Base-by-base conservation (phyloP, 1,140 invertebrate species). In the Globodera rostochiensis region DNA sequence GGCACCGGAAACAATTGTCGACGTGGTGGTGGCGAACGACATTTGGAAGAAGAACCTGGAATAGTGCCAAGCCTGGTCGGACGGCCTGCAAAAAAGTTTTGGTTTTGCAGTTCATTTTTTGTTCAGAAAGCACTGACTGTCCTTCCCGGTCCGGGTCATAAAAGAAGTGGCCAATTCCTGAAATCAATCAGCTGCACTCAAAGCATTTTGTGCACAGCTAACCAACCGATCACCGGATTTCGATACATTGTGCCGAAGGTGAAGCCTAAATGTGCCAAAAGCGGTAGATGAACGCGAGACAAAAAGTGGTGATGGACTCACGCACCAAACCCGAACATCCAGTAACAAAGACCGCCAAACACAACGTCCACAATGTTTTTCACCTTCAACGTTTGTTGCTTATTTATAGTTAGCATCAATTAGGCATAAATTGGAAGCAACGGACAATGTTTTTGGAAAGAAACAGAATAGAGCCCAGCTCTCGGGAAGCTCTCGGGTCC, bases 341-440 rank as follows among this genome's bases (percentile, higher is more conserved):
- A 97, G 90, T 97, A 98, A 0, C 95, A 96, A 6, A 96, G 89
- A 74, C 95, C 95, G 19, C 96, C 96, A 4, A 97, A 92, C 11
- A 96, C 94, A 76, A 97, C 95, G 84, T 97, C 95, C 1, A 95
- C 94, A 0, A 96, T 93, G 87, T 97, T 97, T 64, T 64, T 64
- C 13, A 64, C 57, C 57, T 64, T 11, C 57, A 19, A 19, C 1
- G 87, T 96, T 0, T 96, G 94, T 92, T 96, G 21, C 36, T 15
- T 46, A 73, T 73, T 73, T 73, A 25, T 15, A 2, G 36, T 36
- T 2, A 36, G 36, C 36, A 36, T 36, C 36, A 36, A 36, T 36
- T 3, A 36, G 36, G 36, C 36, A 36, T 36, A 36, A 36, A 36
- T 36, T 36, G 36, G 36, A 36, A 36, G 36, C 36, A 36, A 36